Conservation (phyloP, 1,140 invertebrate genomes). For the Orchestia grillus region DNA sequence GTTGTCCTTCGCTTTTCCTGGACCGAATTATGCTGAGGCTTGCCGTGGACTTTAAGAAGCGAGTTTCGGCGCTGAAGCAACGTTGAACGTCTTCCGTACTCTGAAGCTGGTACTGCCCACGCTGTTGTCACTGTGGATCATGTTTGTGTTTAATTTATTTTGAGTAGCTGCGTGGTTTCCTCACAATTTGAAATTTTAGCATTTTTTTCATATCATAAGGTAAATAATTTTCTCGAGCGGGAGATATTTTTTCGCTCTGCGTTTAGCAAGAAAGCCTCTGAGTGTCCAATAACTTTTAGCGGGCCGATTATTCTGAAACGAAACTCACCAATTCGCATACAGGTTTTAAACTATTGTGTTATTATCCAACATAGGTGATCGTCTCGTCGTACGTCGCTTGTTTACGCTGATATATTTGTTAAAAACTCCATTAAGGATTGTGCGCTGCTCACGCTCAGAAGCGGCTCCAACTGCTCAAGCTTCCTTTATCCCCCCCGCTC, state of each 20-base stretch:
- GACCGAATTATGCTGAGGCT: background rate
- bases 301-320: background rate
- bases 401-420: background rate
- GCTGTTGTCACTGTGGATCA: background rate
- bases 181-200: background rate
- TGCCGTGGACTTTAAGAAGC: too few relatives aligned
- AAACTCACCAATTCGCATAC: background rate
- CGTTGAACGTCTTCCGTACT: too few relatives aligned
- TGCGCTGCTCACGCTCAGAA: too few relatives aligned
- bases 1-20: background rate
- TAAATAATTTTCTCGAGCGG: background rate
- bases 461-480: too few relatives aligned
- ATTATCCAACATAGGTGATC: background rate
- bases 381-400: background rate
- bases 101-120: background rate
- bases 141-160: background rate
- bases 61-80: too few relatives aligned
- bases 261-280: too few relatives aligned
- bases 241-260: background rate
- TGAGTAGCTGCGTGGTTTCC: background rate
- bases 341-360: background rate
- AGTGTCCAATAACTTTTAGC: background rate
- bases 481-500: too few relatives aligned
- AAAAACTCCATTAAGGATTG: background rate
- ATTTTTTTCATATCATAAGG: background rate